phyloP scores from a whole-genome alignment of 2,113 vertebrate genomes.

The Rhegmatorhina hoffmannsi region DNA sequence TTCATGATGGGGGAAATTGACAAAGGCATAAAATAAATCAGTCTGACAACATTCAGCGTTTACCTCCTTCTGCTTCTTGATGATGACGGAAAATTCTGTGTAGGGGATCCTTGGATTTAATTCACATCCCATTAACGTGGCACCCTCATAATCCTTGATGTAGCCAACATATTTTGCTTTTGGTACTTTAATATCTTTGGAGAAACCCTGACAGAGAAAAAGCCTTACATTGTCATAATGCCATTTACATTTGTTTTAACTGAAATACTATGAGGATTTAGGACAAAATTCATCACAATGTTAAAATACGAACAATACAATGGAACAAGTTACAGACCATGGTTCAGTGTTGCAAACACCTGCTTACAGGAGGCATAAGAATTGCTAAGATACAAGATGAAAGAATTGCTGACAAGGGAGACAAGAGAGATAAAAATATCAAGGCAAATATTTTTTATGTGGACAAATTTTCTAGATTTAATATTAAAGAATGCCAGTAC shows the following conservation, averaged over 20 bases:
- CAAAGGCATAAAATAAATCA: not conserved
- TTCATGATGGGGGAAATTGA: not conserved
- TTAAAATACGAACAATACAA: not conserved
- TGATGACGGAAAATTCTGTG: constrained; percentile 98
- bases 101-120: constrained; percentile 97
- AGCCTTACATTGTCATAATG: not conserved
- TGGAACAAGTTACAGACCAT: not conserved
- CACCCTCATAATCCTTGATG: constrained; percentile 98
- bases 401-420: not conserved
- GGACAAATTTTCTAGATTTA: not conserved
- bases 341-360: not conserved
- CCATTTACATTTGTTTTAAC: not conserved
- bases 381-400: not conserved
- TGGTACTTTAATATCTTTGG: constrained; percentile 98
- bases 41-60: not conserved
- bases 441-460: not conserved
- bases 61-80: constrained; percentile 99
- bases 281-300: not conserved
- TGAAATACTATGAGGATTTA: not conserved
- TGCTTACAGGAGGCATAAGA: not conserved
- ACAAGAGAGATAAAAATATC: not conserved
- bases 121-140: constrained; percentile 98
- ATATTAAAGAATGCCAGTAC: not conserved
- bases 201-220: constrained; percentile 85
- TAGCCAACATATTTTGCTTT: constrained; percentile 97